Evolutionary conservation across 2,888 invertebrate species (phyloP), one percentile per base, ranked within the genome.

Genomic region (Smittia aterrima): DNA sequence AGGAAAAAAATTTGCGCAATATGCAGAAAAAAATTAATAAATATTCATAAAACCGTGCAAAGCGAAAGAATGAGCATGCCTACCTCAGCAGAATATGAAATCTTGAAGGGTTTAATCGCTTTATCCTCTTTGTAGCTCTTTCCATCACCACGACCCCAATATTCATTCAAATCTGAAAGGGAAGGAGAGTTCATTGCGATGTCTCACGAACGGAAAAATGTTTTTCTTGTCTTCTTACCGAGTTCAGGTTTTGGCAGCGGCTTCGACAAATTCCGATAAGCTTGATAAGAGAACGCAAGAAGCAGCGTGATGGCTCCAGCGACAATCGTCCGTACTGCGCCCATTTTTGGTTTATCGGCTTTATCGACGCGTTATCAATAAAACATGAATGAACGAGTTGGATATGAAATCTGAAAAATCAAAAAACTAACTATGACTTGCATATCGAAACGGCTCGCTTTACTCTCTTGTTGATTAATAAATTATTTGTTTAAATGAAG

Each of bases 121-220:
- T 77, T 75, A 74, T 81, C 79, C 75, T 82, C 82, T 54, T 79
- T 79, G 66, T 82, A 81, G 0, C 78, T 76, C 25, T 77, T 77
- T 16, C 76, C 79, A 70, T 79, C 75, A 13, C 80, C 79, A 1
- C 82, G 80, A 16, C 83, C 83, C 83, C 83, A 83, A 76, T 81
- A 83, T 70, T 78, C 79, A 24, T 80, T 77, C 13, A 78, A 75
- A 78, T 80, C 80, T 72, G 38, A 72, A 72, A 72, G 18, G 2
- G 1, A 58, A 58, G 4, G 18, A 58, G 11, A 38, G 11, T 38
- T 38, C 11, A 38, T 22, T 58, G 58, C 6, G n/a, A 22, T 2
- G 22, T 58, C 16, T n/a, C 47, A 38, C 11, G 11, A n/a, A 38
- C 9, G 47, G 11, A 11, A 47, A 32, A 47, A 47, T 47, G 47